Evolutionary conservation across 1,140 invertebrate genomes (phyloP), one percentile per base, ranked within the genome.

Genomic region (Mycetomoellerius zeteki): DNA sequence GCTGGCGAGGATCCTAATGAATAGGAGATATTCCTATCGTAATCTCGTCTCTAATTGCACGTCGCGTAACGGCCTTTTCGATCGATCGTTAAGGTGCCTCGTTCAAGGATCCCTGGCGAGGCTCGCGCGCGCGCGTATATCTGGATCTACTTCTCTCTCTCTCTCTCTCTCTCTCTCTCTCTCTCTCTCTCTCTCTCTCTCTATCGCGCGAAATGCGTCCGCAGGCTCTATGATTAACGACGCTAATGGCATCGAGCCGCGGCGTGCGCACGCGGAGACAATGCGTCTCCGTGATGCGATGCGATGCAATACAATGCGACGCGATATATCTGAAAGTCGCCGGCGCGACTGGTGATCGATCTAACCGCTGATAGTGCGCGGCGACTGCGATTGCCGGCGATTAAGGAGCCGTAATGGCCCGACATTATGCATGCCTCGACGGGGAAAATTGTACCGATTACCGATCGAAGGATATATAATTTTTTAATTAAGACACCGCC

Each of bases 381-480:
- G 77, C 56, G 33, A 77, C 62, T 69, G 33, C 64, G 85, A 90
- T 84, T 43, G 62, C 58, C 73, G 50, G 16, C 80, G 89, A 90
- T 90, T 69, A 75, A 67, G 80, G 65, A 50, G 50, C 65, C 43
- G 21, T 90, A 90, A 90, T 90, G 54, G 88, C 24, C 10, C 72
- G 54, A 47, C 54, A 86, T 90, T 88, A 88, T 84, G 62, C 75
- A 85, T 67, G 62, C 67, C 86, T 76, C 58, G 56, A 54, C 56
- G 62, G 60, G 47, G 89, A 90, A 90, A 90, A 90, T 90, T 90
- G 86, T 90, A 87, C 75, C 89, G 89, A 90, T 90, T 90, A 90
- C 47, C 88, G 67, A 37, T 73, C 89, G 86, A 87, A 90, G 89
- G 80, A 90, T 85, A 71, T 85, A 54, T 86, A 86, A 89, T 90